Conservation (phyloP, 2,797 vertebrate species). For the Carcharodon carcharias region DNA sequence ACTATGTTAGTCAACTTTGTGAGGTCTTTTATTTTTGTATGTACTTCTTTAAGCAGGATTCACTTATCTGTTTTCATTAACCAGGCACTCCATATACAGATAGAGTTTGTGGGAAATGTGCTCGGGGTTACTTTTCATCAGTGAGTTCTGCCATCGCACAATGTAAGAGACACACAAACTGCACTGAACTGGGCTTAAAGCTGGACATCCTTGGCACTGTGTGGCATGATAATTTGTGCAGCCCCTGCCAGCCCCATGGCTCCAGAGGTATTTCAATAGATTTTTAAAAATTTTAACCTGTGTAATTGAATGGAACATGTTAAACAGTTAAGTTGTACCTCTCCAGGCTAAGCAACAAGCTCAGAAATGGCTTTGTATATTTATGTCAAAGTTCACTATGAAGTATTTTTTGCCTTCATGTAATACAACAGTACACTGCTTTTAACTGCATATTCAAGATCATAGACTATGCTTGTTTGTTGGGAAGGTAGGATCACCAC, state of each 20-base stretch:
- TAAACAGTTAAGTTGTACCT: neutral
- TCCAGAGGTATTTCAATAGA: constrained; percentile 44
- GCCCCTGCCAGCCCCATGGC: constrained; percentile 48
- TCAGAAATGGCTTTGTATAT: neutral
- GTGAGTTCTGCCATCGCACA: constrained; percentile 44
- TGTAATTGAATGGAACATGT: neutral
- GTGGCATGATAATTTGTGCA: constrained; percentile 51
- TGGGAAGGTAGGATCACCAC: neutral
- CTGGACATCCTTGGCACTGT: constrained; percentile 44
- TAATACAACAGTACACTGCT: neutral
- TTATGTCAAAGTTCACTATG: neutral
- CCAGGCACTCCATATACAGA: constrained; percentile 52
- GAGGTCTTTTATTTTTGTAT: neutral
- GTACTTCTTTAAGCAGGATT: neutral
- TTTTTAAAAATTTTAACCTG: neutral
- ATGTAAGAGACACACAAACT: constrained; percentile 53
- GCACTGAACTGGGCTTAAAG: constrained; percentile 33
- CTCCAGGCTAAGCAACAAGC: neutral
- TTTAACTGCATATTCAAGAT: neutral
- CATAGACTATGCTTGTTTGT: neutral
- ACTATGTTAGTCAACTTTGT: neutral
- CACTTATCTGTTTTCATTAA: neutral
- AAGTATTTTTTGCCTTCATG: neutral
- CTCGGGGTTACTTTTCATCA: constrained; percentile 51
- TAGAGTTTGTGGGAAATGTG: constrained; percentile 55